Percentiles rank a stretch among this genome's conserved stretches.
These are phyloP conservation scores for Centroberyx gerrardi DNA, from an alignment of 2,797 vertebrate genomes.

Conservation along the genomic window DNA sequence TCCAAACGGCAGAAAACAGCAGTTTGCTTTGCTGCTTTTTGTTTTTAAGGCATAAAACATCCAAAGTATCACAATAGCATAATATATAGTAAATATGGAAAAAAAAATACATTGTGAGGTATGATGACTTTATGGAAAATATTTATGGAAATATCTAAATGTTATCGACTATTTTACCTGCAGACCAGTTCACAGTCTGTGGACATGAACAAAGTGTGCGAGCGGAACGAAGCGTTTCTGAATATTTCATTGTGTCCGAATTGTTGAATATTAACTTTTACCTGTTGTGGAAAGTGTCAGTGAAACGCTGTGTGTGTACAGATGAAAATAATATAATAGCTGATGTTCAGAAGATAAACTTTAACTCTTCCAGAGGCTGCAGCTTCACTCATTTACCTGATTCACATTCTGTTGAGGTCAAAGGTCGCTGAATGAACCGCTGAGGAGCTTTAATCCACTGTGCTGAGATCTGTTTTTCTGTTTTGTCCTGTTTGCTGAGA, in stretches of 20 bases:
- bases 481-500: too few relatives aligned
- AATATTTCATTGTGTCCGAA: constrained; percentile 33
- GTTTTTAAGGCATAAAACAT: constrained; percentile 48
- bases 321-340: not conserved
- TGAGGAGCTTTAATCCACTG: too few relatives aligned
- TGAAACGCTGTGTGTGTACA: constrained; percentile 29
- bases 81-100: not conserved
- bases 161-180: constrained; percentile 48
- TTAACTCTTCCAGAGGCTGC: too few relatives aligned
- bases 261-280: constrained; percentile 36
- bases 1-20: constrained; percentile 46
- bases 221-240: not conserved
- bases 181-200: constrained; percentile 1
- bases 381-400: too few relatives aligned
- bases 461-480: too few relatives aligned
- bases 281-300: constrained; percentile 57
- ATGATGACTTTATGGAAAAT: constrained; percentile 6
- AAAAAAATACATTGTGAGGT: not conserved
- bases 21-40: constrained; percentile 64
- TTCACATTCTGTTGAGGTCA: too few relatives aligned
- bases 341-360: too few relatives aligned
- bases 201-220: not conserved
- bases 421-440: too few relatives aligned
- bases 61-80: constrained; percentile 45
- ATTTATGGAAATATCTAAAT: constrained; percentile 45